Evolutionary conservation across 2,888 invertebrate genomes (phyloP), one percentile per base, ranked within the genome.

Genomic region (Drepanosiphum platanoidis): DNA sequence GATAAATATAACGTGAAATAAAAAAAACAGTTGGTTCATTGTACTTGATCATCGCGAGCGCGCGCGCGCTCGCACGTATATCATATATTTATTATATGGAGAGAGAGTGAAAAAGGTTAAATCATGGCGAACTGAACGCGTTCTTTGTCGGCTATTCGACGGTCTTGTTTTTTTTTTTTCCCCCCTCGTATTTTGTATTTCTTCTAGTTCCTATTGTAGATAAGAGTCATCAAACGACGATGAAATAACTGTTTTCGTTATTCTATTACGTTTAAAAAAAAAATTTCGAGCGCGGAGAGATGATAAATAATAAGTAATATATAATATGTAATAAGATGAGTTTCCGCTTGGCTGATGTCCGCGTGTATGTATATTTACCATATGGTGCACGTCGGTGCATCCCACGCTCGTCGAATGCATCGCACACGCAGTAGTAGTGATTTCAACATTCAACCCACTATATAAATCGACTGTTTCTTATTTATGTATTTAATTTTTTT

Each of bases 341-440:
- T 79, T 68, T 68, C 79, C 68, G 79, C 30, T 71, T 71, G 58
- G 22, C 58, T n/a, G 30, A n/a, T 30, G 27, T 58, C 27, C 71
- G 39, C 15, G 74, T 46, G 13, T 36, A 22, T 36, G 11, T 13
- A n/a, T 70, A 58, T 39, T 80, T 71, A 81, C 81, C 81, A 81
- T 81, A 81, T 81, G 81, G 71, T 32, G 70, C 18, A 1, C 80
- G 52, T 71, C 30, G 71, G 39, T 77, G 22, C 36, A 32, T 81
- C 81, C 81, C 81, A 81, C 81, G 81, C 81, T 80, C 42, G 15
- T 79, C 78, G 46, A 66, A 66, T 32, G 36, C 52, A 22, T 27
- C 80, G 58, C 13, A 58, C 27, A 27, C 18, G 34, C 46, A 34
- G 7, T 30, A 18, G 32, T 61, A 52, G 30, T 15, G 27, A n/a